Evolutionary conservation across 2,888 invertebrate species (phyloP).

Genomic region (Barypeithes pellucidus): DNA sequence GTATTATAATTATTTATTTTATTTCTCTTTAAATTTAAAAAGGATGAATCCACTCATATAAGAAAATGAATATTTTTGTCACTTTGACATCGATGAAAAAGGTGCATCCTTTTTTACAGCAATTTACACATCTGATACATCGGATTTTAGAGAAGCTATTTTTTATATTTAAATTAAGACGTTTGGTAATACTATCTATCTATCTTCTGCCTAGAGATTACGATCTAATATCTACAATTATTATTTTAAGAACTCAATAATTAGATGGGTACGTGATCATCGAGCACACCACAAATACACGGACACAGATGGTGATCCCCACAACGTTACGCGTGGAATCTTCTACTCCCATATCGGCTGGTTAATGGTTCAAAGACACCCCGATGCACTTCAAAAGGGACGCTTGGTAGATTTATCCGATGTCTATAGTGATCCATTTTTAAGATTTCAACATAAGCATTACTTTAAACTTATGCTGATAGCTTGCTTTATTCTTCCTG

Average conservation of each 20-base stretch:
- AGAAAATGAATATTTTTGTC: too few relatives aligned
- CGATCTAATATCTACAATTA: too few relatives aligned
- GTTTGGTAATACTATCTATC: too few relatives aligned
- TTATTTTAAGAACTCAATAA: constrained; percentile 77
- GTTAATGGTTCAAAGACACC: constrained; percentile 92
- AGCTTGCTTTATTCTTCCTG: constrained; percentile 84
- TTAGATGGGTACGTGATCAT: constrained; percentile 86
- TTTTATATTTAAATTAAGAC: too few relatives aligned
- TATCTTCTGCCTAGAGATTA: too few relatives aligned
- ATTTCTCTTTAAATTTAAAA: too few relatives aligned
- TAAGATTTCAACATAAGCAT: constrained; percentile 74
- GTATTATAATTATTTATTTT: too few relatives aligned
- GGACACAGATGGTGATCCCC: constrained; percentile 94
- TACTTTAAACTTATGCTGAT: constrained; percentile 83
- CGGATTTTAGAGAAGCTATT: too few relatives aligned
- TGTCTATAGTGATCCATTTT: constrained; percentile 84
- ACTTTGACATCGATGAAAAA: too few relatives aligned
- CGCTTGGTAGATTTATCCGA: constrained; percentile 89
- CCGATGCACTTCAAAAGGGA: constrained; percentile 89
- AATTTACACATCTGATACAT: too few relatives aligned
- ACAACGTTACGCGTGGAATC: constrained; percentile 93
- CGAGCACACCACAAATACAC: constrained; percentile 94
- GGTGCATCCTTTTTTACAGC: too few relatives aligned
- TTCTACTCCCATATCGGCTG: constrained; percentile 98
- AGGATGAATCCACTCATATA: too few relatives aligned